Conservation (phyloP, 2,888 invertebrate species). For the Halictus ligatus region DNA sequence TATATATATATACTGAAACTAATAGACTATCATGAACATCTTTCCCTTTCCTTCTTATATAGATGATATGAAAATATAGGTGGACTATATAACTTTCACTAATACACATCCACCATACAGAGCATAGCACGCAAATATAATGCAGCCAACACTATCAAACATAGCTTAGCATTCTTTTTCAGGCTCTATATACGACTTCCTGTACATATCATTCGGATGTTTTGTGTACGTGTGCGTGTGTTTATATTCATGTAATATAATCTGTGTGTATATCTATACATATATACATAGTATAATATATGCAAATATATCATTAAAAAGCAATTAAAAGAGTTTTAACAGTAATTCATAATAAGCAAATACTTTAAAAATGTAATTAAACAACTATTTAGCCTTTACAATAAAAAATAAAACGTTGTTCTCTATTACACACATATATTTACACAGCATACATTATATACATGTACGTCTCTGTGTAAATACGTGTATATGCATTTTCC, state of each 20-base stretch:
- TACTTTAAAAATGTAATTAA: slow-evolving; percentile 56
- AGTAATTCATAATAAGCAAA: slow-evolving; percentile 59
- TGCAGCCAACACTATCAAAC: slow-evolving; percentile 77
- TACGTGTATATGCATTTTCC: slow-evolving; percentile 6
- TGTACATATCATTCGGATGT: slow-evolving; percentile 62
- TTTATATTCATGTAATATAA: slow-evolving; percentile 56
- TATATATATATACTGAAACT: slow-evolving; percentile 35
- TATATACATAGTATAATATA: slow-evolving; percentile 68
- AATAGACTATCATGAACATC: slow-evolving; percentile 43
- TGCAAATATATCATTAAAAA: slow-evolving; percentile 53
- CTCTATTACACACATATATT: slow-evolving; percentile 45
- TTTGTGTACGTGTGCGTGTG: slow-evolving; percentile 52
- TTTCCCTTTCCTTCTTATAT: slow-evolving; percentile 59
- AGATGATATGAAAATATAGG: slow-evolving; percentile 59
- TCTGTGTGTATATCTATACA: slow-evolving; percentile 53
- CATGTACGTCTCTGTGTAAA: slow-evolving; percentile 44
- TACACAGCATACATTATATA: slow-evolving; percentile 45
- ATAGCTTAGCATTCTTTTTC: slow-evolving; percentile 73
- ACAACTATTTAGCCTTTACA: slow-evolving; percentile 53
- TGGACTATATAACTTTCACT: slow-evolving; percentile 59
- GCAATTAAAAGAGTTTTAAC: slow-evolving; percentile 49
- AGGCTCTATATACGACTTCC: slow-evolving; percentile 71
- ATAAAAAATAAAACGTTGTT: slow-evolving; percentile 42
- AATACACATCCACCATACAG: slow-evolving; percentile 61
- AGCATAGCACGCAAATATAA: slow-evolving; percentile 70